Base-by-base conservation (phyloP, 2,113 vertebrate genomes). In the Gnathonemus longibarbis region DNA sequence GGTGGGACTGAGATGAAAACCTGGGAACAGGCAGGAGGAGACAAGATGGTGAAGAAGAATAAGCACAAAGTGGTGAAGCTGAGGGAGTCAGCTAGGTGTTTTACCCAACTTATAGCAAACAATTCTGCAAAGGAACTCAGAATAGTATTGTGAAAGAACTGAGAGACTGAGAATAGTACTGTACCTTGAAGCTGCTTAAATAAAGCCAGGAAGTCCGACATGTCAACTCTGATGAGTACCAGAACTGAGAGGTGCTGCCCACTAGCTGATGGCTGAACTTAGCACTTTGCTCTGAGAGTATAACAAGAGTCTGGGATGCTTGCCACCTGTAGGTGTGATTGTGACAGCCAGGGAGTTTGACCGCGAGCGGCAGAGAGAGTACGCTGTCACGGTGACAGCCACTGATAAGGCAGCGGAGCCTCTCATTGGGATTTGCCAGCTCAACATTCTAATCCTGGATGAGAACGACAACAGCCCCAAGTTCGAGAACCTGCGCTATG, bases 391-490 rank as follows among this genome's bases (percentile, higher is more conserved):
- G 2, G 96, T 98, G 91, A 98, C 96, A 0, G 97, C 97, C 86
- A 98, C 97, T 3, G 97, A 98, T 94, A 97, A 97, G 94, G 97
- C 97, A 3, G 93, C 89, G 0, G 97, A 98, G 90, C 97, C 97
- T 0, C 96, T 98, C 90, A 97, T 97, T 88, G 97, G 97, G 90
- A 97, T 98, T 90, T 98, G 97, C 91, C 97, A 97, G 93, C 96
- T 98, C 89, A 98, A 96, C 93, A 92, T 98, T 90, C 90, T 96
- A 92, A 97, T 98, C 84, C 93, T 97, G 94, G 97, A 98, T 93
- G 96, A 97, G 93, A 98, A 98, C 42, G 97, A 98, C 94, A 98
- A 97, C 93, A 97, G 95, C 91, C 97, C 97, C 9, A 97, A 97
- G 94, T 98, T 98, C 94, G 97, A 98, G 95, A 98, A 97, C 94